Conservation (phyloP, 2,888 invertebrate species). For the Chouioia cunea region DNA sequence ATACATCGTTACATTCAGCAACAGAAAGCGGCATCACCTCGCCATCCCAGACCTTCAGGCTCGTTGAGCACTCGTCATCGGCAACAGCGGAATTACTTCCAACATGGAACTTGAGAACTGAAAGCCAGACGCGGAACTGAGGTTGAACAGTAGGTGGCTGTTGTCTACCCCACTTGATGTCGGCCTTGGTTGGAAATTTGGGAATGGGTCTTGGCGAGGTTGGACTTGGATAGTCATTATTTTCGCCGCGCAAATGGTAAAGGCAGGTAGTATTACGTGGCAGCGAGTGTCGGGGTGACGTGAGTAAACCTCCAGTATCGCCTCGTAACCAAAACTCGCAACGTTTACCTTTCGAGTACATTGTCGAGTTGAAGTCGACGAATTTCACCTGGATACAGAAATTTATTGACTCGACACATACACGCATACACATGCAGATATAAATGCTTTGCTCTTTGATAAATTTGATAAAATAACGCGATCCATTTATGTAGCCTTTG, state of each 20-base stretch:
- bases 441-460: no score
- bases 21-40: constrained; percentile 73
- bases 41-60: constrained; percentile 90
- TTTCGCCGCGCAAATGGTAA: constrained; percentile 81
- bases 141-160: constrained; percentile 73
- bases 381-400: constrained; percentile 77
- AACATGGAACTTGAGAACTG: constrained; percentile 87
- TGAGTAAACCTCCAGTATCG: constrained; percentile 82
- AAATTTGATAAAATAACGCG: no score
- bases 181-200: constrained; percentile 66
- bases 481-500: no score
- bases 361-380: constrained; percentile 85
- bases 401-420: no score
- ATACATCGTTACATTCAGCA: constrained; percentile 84
- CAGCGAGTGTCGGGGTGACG: constrained; percentile 87
- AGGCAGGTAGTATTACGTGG: constrained; percentile 91
- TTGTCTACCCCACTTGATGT: constrained; percentile 69
- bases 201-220: constrained; percentile 67
- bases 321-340: constrained; percentile 91
- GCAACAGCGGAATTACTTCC: constrained; percentile 76
- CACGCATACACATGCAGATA: no score
- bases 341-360: constrained; percentile 86
- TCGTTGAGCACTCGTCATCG: constrained; percentile 85
- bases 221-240: constrained; percentile 72
- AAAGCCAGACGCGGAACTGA: constrained; percentile 87